These are phyloP conservation scores for Trichonephila inaurata DNA, from an alignment of 1,140 invertebrate species.

Conservation along the genomic window DNA sequence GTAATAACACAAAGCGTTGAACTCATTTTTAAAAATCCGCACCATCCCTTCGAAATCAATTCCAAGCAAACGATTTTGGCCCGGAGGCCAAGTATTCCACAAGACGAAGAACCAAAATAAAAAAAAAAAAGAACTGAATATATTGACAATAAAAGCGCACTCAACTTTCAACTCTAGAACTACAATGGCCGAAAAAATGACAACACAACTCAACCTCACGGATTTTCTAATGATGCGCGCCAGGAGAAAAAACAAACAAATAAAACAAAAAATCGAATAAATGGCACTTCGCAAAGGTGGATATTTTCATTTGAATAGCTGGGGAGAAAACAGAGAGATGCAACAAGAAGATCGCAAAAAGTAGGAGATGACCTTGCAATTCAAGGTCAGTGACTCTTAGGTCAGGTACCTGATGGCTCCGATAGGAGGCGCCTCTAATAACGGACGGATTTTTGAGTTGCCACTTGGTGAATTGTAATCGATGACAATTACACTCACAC, in stretches of 20 bases:
- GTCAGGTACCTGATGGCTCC: slow-evolving; percentile 43
- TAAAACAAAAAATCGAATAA: slow-evolving; percentile 6
- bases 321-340: background rate
- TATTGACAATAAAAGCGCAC: slow-evolving; percentile 38
- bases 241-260: background rate
- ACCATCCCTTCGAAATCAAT: slow-evolving; percentile 9
- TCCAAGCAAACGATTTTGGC: background rate
- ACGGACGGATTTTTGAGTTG: slow-evolving; percentile 31
- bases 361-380: slow-evolving; percentile 38
- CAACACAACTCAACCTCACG: background rate
- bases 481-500: slow-evolving; percentile 31
- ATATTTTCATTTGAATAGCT: slow-evolving; percentile 23
- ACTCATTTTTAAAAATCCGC: background rate
- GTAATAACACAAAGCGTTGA: background rate
- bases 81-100: background rate
- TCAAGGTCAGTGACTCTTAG: slow-evolving; percentile 61
- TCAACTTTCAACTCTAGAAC: slow-evolving; percentile 4
- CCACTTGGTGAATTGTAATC: slow-evolving; percentile 25
- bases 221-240: slow-evolving; percentile 29
- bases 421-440: slow-evolving; percentile 55
- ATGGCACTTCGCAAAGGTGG: background rate
- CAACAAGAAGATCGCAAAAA: background rate
- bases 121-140: background rate
- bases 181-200: slow-evolving; percentile 16
- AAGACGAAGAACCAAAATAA: background rate